Conservation (phyloP, 2,888 invertebrate genomes). For the Dichetophora obliterata region DNA sequence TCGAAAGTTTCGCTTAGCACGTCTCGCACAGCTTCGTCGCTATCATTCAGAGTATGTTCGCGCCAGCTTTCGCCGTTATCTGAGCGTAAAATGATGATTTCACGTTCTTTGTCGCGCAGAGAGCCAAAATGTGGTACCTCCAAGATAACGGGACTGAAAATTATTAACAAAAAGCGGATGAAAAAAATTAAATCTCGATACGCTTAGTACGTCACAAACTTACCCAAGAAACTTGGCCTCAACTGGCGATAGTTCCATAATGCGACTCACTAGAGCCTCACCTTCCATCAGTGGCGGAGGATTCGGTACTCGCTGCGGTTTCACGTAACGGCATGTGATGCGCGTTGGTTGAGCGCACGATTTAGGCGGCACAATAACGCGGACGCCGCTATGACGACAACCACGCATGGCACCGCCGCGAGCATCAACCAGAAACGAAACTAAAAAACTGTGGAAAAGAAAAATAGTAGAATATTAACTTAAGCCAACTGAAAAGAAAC, state of each 20-base stretch:
- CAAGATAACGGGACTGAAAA: slow-evolving; percentile 88
- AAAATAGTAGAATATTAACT: neutral
- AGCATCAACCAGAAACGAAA: slow-evolving; percentile 99
- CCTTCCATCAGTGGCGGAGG: slow-evolving; percentile 98
- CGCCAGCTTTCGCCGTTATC: slow-evolving; percentile 99
- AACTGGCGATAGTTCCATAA: slow-evolving; percentile 95
- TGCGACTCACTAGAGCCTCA: slow-evolving; percentile 94
- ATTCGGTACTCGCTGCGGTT: slow-evolving; percentile 76
- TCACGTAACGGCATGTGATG: slow-evolving; percentile 93
- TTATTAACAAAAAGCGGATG: slow-evolving; percentile 7
- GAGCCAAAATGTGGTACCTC: slow-evolving; percentile 99
- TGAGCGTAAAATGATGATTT: slow-evolving; percentile 94
- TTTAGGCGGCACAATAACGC: slow-evolving; percentile 96
- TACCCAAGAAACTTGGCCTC: slow-evolving; percentile 97
- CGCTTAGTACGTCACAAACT: slow-evolving; percentile 55
- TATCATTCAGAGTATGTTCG: slow-evolving; percentile 90
- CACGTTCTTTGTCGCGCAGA: slow-evolving; percentile 91
- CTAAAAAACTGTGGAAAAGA: slow-evolving; percentile 82
- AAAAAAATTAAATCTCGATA: neutral
- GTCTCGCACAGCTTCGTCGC: slow-evolving; percentile 90
- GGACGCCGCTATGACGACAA: slow-evolving; percentile 96
- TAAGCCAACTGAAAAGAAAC: no score
- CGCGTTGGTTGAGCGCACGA: slow-evolving; percentile 96
- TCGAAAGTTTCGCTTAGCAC: slow-evolving; percentile 88
- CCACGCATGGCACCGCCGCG: slow-evolving; percentile 99